Percentiles rank a stretch among this genome's conserved stretches.
These are phyloP conservation scores for Leptonema lineaticorne DNA, from an alignment of 1,140 invertebrate genomes.

Conservation along the genomic window DNA sequence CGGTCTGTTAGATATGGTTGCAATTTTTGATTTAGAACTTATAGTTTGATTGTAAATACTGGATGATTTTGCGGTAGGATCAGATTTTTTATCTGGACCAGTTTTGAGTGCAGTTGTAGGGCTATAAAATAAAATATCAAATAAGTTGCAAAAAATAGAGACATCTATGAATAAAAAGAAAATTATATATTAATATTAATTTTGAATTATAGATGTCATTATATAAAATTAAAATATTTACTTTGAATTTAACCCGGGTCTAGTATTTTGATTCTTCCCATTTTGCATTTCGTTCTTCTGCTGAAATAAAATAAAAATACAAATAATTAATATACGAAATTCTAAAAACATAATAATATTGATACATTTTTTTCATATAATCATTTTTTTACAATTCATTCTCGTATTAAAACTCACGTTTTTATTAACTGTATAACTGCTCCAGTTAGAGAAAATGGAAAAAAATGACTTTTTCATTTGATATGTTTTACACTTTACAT, in stretches of 20 bases:
- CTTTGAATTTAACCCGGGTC: slow-evolving; percentile 28
- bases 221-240: not conserved
- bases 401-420: not conserved
- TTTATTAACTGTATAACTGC: slow-evolving; percentile 1
- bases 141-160: not conserved
- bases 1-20: not conserved
- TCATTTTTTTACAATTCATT: not conserved
- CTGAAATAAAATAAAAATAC: slow-evolving; percentile 33
- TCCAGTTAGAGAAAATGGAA: slow-evolving; percentile 3
- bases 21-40: slow-evolving; percentile 34
- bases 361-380: not conserved
- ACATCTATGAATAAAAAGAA: slow-evolving; percentile 10
- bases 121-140: slow-evolving; percentile 1
- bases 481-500: no score
- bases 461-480: slow-evolving; percentile 25
- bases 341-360: not conserved
- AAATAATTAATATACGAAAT: slow-evolving; percentile 1
- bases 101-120: not conserved
- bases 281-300: slow-evolving; percentile 38
- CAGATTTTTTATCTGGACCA: not conserved
- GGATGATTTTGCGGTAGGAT: not conserved
- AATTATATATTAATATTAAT: not conserved
- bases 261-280: slow-evolving; percentile 34
- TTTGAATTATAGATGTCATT: not conserved
- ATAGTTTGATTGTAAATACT: slow-evolving; percentile 32